phyloP scores from a whole-genome alignment of 2,797 vertebrate genomes.

The Orientallactaga sibirica region DNA sequence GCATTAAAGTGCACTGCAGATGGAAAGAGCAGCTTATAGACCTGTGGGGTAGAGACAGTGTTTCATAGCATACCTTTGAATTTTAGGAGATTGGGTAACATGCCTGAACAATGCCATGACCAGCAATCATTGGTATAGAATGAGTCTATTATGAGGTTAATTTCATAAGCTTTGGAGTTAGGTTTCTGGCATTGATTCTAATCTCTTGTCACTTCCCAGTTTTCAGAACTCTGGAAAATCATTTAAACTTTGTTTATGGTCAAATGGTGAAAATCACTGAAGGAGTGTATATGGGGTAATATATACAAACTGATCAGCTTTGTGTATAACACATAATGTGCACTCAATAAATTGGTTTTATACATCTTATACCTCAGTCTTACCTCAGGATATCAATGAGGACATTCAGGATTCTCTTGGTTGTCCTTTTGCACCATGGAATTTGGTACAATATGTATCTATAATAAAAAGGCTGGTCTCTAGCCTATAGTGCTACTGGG shows the following conservation, averaged over 20 bases:
- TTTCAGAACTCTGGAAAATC: neutral
- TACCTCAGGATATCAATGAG: neutral
- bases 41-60: neutral
- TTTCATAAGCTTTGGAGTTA: neutral
- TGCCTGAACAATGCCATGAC: neutral
- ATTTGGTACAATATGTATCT: neutral
- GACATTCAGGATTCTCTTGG: neutral
- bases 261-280: neutral
- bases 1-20: neutral
- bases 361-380: neutral
- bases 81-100: conserved; percentile 40
- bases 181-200: neutral
- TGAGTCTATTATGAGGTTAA: neutral
- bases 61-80: neutral
- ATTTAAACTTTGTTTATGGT: neutral
- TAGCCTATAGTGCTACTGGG: neutral
- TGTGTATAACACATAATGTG: neutral
- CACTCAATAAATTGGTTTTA: neutral
- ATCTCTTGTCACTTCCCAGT: neutral
- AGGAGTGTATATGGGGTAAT: neutral
- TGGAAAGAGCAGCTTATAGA: neutral
- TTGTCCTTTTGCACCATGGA: neutral
- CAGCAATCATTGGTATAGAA: neutral
- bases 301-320: conserved; percentile 5
- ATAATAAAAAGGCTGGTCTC: neutral